These are phyloP conservation scores for Gasterosteus aculeatus DNA, from an alignment of 2,113 vertebrate genomes.

Conservation along the genomic window DNA sequence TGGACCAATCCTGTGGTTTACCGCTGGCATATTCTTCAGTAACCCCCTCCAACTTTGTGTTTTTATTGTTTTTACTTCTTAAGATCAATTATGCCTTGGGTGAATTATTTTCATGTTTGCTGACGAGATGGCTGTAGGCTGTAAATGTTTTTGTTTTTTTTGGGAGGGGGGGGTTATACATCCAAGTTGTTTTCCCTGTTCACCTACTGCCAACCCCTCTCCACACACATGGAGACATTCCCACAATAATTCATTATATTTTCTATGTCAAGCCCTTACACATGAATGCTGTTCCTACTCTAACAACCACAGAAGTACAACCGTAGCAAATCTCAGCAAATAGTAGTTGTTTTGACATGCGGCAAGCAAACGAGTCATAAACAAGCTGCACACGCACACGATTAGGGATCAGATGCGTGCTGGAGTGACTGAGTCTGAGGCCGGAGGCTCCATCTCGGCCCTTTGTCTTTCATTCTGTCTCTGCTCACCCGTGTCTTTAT, in stretches of 20 bases:
- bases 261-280: background rate
- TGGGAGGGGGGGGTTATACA: too few species aligned
- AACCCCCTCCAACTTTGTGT: background rate
- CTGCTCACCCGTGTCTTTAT: conserved; percentile 17
- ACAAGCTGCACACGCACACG: conserved; percentile 6
- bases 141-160: conserved; percentile 15
- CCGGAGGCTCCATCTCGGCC: background rate
- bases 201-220: conserved; percentile 11
- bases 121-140: conserved; percentile 26
- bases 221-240: background rate
- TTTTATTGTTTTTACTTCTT: background rate
- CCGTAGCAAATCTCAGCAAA: background rate
- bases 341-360: conserved; percentile 22
- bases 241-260: conserved; percentile 17
- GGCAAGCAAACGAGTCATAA: conserved; percentile 31
- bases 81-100: background rate
- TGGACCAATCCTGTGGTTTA: background rate
- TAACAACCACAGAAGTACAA: conserved; percentile 15
- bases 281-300: background rate
- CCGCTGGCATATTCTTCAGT: background rate
- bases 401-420: conserved; percentile 1
- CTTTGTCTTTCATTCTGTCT: background rate
- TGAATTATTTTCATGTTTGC: background rate
- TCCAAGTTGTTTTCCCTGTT: conserved; percentile 8
- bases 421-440: conserved; percentile 15